Conservation (phyloP, 2,113 vertebrate genomes). For the Colaptes auratus region DNA sequence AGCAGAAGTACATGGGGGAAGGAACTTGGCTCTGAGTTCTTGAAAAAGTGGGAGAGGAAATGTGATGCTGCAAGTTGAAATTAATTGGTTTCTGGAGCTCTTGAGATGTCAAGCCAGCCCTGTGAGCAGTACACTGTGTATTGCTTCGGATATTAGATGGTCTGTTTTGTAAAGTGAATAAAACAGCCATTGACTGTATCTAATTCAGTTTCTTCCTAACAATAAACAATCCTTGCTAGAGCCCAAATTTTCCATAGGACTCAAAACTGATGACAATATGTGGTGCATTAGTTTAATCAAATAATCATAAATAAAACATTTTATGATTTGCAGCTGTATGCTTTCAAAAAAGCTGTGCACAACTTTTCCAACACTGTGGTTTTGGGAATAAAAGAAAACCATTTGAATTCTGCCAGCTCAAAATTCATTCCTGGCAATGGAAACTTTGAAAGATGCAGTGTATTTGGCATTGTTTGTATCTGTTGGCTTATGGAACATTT, state of each 20-base stretch:
- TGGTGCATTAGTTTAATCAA: not conserved
- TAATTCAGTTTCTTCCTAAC: not conserved
- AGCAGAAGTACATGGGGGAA: not conserved
- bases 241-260: not conserved
- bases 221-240: not conserved
- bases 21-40: not conserved
- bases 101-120: not conserved
- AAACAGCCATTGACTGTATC: not conserved
- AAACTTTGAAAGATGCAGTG: not conserved
- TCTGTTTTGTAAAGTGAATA: not conserved
- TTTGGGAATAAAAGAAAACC: not conserved
- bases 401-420: conserved; percentile 2
- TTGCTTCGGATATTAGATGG: not conserved
- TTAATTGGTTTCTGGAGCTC: not conserved
- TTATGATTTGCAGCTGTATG: not conserved
- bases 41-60: conserved; percentile 4
- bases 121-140: not conserved
- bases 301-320: conserved; percentile 14
- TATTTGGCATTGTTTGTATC: not conserved
- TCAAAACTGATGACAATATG: not conserved
- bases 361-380: not conserved
- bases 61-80: not conserved
- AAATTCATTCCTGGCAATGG: not conserved
- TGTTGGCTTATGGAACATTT: not conserved
- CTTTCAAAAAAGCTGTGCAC: not conserved